Evolutionary conservation across 2,113 vertebrate species (phyloP).

Genomic region (Podocnemis expansa): DNA sequence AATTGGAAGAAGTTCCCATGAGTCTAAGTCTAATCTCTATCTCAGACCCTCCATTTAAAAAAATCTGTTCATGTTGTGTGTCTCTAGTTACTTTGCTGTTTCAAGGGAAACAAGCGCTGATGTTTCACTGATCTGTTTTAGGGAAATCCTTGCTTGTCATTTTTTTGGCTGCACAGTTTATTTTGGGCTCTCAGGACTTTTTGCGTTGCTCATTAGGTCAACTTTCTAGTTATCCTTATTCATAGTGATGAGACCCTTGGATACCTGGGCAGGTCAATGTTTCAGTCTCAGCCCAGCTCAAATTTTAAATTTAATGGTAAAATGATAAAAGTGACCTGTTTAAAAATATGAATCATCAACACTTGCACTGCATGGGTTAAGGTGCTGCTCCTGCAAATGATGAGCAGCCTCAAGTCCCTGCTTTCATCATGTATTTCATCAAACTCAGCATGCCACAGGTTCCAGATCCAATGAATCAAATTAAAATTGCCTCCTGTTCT

Average conservation of each 20-base stretch:
- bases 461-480: not conserved
- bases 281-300: not conserved
- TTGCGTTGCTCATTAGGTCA: not conserved
- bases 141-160: not conserved
- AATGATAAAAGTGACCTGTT: not conserved
- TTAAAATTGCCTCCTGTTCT: not conserved
- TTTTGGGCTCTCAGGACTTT: not conserved
- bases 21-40: not conserved
- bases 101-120: not conserved
- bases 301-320: not conserved
- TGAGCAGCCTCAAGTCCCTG: not conserved
- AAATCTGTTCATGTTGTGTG: not conserved
- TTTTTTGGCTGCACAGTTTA: not conserved
- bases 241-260: not conserved
- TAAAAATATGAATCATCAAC: not conserved
- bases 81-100: not conserved
- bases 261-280: not conserved
- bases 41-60: not conserved
- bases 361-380: not conserved
- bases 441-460: not conserved
- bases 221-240: not conserved
- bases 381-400: not conserved
- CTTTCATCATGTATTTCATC: conserved; percentile 29
- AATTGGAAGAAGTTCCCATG: not conserved
- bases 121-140: not conserved